Base-by-base conservation (phyloP, 2,888 invertebrate species). In the Athrips mouffetella region DNA sequence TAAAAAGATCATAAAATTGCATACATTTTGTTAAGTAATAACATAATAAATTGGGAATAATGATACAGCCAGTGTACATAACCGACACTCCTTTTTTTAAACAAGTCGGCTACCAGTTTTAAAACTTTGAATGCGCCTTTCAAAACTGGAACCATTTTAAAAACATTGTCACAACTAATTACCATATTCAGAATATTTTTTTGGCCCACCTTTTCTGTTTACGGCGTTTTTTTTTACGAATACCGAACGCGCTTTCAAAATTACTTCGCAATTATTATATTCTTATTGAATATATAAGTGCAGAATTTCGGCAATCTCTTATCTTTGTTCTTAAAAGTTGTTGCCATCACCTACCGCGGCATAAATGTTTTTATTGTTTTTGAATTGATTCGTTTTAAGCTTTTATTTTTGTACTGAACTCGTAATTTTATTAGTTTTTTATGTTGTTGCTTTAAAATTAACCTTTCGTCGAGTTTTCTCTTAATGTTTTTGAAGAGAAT, bases 81-180 rank as follows among this genome's bases (percentile, higher is more conserved):
- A n/a, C n/a, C n/a, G n/a, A n/a, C n/a, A n/a, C n/a, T n/a, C n/a
- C n/a, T n/a, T n/a, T n/a, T n/a, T n/a, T n/a, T n/a, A n/a, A n/a
- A n/a, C n/a, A n/a, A n/a, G n/a, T n/a, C n/a, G n/a, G n/a, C n/a
- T n/a, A n/a, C n/a, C n/a, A n/a, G n/a, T n/a, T n/a, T n/a, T n/a
- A n/a, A n/a, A n/a, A n/a, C n/a, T n/a, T n/a, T n/a, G n/a, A 25
- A 25, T 6, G 7, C 4, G 25, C 25, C 18, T 37, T 37, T 2
- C 7, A 1, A 40, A 40, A 40, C 40, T 13, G 40, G 40, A 25
- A 5, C 11, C 39, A 39, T 23, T 23, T 25, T 11, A 8, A 18
- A 42, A 48, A 53, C 46, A 42, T 30, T 47, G 48, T 30, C 44
- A 8, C n/a, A 39, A 27, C 20, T 11, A 11, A 33, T 50, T 49